Conservation (phyloP, 1,140 invertebrate genomes). For the Zaprionus ornatus region DNA sequence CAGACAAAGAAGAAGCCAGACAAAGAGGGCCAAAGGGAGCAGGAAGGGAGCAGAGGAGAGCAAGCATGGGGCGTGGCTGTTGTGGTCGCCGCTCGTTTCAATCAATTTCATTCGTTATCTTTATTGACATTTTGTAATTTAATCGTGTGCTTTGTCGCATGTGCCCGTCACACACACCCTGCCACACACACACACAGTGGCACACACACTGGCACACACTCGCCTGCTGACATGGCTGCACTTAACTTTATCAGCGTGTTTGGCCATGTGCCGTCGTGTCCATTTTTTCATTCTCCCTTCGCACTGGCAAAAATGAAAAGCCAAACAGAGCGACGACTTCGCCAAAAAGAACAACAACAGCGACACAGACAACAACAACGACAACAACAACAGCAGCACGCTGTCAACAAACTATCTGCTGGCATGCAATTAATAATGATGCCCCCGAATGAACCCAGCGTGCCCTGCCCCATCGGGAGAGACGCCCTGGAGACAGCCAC, state of each 20-base stretch:
- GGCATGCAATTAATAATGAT: conserved; percentile 25
- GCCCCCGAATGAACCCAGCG: background rate
- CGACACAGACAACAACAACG: conserved; percentile 3
- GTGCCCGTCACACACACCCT: conserved; percentile 49
- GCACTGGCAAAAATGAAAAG: conserved; percentile 25
- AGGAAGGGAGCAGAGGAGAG: background rate
- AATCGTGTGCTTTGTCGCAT: conserved; percentile 77
- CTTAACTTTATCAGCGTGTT: conserved; percentile 77
- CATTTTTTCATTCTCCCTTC: conserved; percentile 2
- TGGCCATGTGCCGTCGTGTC: conserved; percentile 35
- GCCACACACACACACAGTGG: conserved; percentile 31
- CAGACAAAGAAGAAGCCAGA: too few relatives aligned
- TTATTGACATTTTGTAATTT: conserved; percentile 71
- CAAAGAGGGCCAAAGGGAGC: background rate
- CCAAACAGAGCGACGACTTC: conserved; percentile 9
- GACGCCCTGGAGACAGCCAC: background rate
- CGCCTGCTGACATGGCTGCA: conserved; percentile 49
- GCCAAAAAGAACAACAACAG: conserved; percentile 21
- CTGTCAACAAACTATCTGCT: conserved; percentile 26
- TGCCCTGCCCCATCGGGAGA: background rate
- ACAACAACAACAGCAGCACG: conserved; percentile 15
- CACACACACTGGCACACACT: background rate
- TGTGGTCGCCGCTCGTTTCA: conserved; percentile 75
- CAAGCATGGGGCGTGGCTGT: background rate
- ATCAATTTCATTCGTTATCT: conserved; percentile 81